Evolutionary conservation across 2,113 vertebrate species (phyloP), one percentile per base, ranked within the genome.

Genomic region (Callipepla squamata): DNA sequence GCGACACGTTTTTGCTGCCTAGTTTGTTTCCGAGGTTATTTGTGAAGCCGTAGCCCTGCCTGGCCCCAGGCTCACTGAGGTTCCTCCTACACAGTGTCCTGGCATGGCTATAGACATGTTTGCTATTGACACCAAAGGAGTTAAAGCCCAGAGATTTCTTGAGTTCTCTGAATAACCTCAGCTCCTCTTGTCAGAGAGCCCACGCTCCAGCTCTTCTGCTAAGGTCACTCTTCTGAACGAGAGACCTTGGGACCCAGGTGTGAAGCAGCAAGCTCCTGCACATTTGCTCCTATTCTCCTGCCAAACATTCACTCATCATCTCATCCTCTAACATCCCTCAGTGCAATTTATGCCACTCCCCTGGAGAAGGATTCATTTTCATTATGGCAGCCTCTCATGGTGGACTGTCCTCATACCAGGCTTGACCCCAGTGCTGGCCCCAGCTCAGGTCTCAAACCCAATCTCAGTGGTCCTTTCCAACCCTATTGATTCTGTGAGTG

Each of bases 11-110:
- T 92, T 85, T 74, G 83, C 77, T 89, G 80, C 85, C 68, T 87
- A 15, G 22, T 92, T 82, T 73, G 55, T 95, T 92, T 94, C 84
- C 62, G 89, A 89, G 79, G 84, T 92, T 94, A 85, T 82, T 82
- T 92, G 87, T 1, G 4, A 78, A 87, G 42, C 57, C 38, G 76
- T 28, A 87, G 53, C 50, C 40, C 48, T 65, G 76, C 34, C 44
- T 53, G 83, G 38, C 47, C 26, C 17, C 13, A 19, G 77, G 51
- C 44, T 83, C 15, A 15, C 69, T 11, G 55, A 65, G 57, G 42
- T 77, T 9, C 28, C 23, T 30, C 34, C 11, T 2, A 3, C 38
- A 58, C 1, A 26, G 45, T 44, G 69, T 25, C 5, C 42, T 82
- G 62, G 42, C 69, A 45, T 20, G 26, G 32, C 66, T 53, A 28